Percentiles rank a stretch among this genome's conserved stretches.
Conservation (phyloP, 2,888 invertebrate species). For the Dimorphilus gyrociliatus region DNA sequence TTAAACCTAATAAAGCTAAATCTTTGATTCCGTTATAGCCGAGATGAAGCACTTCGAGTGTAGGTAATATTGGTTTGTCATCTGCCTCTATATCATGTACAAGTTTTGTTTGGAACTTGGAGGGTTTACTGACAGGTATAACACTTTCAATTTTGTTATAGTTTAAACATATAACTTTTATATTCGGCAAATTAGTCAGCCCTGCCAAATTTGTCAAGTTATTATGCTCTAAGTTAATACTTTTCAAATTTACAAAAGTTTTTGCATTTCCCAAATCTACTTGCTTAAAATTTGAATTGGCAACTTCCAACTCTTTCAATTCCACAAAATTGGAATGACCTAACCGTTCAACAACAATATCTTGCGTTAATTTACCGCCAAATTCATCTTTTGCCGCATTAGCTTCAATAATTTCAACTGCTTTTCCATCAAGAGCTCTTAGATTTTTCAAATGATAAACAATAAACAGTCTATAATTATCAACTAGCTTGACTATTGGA, state of each 20-base stretch:
- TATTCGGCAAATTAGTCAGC: slow-evolving; percentile 28
- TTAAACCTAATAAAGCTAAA: slow-evolving; percentile 27
- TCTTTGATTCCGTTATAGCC: slow-evolving; percentile 36
- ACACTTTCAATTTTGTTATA: slow-evolving; percentile 36
- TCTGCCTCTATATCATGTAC: too few relatives aligned
- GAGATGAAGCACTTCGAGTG: slow-evolving; percentile 35
- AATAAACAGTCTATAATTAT: slow-evolving; percentile 35
- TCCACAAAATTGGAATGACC: slow-evolving; percentile 30
- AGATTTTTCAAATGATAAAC: slow-evolving; percentile 35
- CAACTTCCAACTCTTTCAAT: slow-evolving; percentile 33
- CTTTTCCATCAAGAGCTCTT: slow-evolving; percentile 33
- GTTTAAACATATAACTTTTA: slow-evolving; percentile 36
- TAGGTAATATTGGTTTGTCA: slow-evolving; percentile 26
- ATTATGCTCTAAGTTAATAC: slow-evolving; percentile 37
- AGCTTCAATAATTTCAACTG: slow-evolving; percentile 31
- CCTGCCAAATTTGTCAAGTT: slow-evolving; percentile 35
- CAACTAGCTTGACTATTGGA: slow-evolving; percentile 23
- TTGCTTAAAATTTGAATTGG: slow-evolving; percentile 25
- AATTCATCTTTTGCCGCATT: slow-evolving; percentile 31
- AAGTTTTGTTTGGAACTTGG: too few relatives aligned
- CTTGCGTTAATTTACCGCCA: slow-evolving; percentile 35
- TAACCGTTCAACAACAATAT: slow-evolving; percentile 35
- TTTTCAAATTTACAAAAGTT: slow-evolving; percentile 29
- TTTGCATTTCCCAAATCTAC: slow-evolving; percentile 32
- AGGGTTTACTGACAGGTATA: too few relatives aligned